Percentiles rank a stretch among this genome's conserved stretches.
Conservation (phyloP, 1,140 invertebrate species). For the Stenopsyche tienmushanensis region DNA sequence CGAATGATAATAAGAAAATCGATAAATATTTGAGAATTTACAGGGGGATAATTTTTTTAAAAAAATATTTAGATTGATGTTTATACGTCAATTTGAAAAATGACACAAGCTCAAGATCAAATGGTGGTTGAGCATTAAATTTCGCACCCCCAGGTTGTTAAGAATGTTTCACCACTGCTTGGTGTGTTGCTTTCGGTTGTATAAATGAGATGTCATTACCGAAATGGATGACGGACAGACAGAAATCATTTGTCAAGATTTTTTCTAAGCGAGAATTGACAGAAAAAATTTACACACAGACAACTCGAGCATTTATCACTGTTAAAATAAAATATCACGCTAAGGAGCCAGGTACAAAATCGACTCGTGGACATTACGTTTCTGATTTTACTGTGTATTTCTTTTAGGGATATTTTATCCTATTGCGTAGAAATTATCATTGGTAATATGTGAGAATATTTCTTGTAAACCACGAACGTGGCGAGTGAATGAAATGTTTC, state of each 20-base stretch:
- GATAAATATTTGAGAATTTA: no score
- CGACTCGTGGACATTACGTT: not conserved
- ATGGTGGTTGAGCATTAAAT: not conserved
- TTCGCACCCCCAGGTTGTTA: slow-evolving; percentile 3
- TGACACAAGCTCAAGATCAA: no score
- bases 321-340: not conserved
- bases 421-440: not conserved
- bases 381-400: not conserved
- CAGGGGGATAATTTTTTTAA: no score
- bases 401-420: no score
- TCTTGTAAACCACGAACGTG: not conserved
- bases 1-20: no score
- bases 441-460: slow-evolving; percentile 8
- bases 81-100: no score
- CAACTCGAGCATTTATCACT: slow-evolving; percentile 6
- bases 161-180: not conserved
- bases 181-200: not conserved
- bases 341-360: not conserved
- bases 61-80: no score
- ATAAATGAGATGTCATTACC: slow-evolving; percentile 28
- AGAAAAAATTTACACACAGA: not conserved
- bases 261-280: slow-evolving; percentile 10
- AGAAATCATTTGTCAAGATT: slow-evolving; percentile 21
- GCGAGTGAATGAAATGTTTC: slow-evolving; percentile 10
- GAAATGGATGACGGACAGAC: slow-evolving; percentile 16